phyloP scores from a whole-genome alignment of 2,888 invertebrate genomes.

The Drosophila silvestris region DNA sequence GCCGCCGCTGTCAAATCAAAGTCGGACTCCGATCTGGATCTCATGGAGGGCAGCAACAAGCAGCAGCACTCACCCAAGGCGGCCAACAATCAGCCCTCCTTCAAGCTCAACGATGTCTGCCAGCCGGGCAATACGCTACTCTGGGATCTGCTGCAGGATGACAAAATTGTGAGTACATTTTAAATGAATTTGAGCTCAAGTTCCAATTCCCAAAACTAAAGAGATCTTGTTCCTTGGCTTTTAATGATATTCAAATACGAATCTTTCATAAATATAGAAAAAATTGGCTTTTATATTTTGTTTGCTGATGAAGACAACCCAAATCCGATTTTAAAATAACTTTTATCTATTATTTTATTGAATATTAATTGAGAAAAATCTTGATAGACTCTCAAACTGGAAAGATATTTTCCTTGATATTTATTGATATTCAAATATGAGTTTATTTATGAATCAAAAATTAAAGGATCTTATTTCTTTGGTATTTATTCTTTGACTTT shows the following conservation, averaged over 20 bases:
- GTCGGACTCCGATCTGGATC: slow-evolving; percentile 77
- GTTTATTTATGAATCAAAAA: not conserved
- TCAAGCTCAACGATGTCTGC: slow-evolving; percentile 89
- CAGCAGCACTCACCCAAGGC: slow-evolving; percentile 63
- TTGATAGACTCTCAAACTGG: not conserved
- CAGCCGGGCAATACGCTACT: slow-evolving; percentile 96
- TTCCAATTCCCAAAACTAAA: not conserved
- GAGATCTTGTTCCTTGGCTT: not conserved
- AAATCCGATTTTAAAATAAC: not conserved
- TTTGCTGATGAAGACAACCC: not conserved
- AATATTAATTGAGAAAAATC: not conserved
- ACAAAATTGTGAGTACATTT: slow-evolving; percentile 90
- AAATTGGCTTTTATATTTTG: not conserved
- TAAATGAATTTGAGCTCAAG: not conserved
- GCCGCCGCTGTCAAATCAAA: slow-evolving; percentile 65
- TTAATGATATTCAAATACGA: not conserved
- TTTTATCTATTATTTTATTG: not conserved
- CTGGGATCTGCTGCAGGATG: slow-evolving; percentile 97
- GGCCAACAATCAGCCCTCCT: slow-evolving; percentile 74
- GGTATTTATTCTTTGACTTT: not conserved
- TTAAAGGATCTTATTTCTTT: not conserved
- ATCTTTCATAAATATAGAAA: not conserved
- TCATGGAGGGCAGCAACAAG: slow-evolving; percentile 60
- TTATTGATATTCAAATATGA: not conserved
- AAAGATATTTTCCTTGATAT: not conserved